Evolutionary conservation across 2,113 vertebrate species (phyloP).

Genomic region (Colius striatus): DNA sequence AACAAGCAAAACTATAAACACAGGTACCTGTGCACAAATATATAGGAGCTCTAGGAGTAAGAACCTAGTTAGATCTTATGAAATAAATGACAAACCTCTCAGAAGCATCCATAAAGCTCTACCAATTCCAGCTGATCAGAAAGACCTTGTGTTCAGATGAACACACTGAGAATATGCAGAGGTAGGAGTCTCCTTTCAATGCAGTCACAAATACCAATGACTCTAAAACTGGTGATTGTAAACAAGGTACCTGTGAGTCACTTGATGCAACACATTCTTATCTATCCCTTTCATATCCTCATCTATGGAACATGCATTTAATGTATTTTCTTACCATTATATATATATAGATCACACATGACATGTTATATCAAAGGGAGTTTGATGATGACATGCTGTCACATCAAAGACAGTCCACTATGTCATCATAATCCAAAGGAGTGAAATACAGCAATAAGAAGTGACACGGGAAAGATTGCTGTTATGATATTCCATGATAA

Average conservation of each 20-base stretch:
- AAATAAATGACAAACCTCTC: neutral
- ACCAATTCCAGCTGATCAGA: neutral
- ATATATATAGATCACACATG: neutral
- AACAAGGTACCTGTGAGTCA: neutral
- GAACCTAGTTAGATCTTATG: neutral
- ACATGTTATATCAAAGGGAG: neutral
- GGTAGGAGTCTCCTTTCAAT: neutral
- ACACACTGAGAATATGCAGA: neutral
- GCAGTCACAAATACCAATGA: neutral
- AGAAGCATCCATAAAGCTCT: neutral
- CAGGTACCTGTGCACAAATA: neutral
- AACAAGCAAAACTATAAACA: neutral
- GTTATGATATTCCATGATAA: neutral
- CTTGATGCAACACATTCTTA: neutral
- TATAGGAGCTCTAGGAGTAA: neutral
- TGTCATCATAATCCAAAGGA: neutral
- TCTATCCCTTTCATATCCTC: neutral
- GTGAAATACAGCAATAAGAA: neutral
- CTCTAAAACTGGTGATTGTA: neutral
- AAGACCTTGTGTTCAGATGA: neutral
- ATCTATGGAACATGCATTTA: neutral
- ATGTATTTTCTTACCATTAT: neutral
- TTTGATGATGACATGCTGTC: neutral
- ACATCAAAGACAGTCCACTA: neutral
- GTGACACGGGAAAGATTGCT: neutral